A percentile compares a stretch with the other conserved stretches of the same genome.
Conservation (phyloP, 2,888 invertebrate species). For the Sarcophaga variegata region DNA sequence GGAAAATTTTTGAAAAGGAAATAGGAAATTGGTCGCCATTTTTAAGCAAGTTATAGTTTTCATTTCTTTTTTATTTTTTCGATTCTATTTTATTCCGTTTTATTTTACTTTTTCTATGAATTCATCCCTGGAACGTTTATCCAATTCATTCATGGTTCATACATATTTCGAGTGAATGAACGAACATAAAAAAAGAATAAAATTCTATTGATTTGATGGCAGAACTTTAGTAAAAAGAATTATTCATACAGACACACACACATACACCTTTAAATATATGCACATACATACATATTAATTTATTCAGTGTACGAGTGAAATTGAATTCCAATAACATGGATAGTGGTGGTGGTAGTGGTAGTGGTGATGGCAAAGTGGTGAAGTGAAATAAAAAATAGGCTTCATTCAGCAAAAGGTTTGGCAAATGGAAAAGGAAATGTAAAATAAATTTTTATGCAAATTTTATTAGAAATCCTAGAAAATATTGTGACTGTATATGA, state of each 20-base stretch:
- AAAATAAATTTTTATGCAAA: constrained; percentile 54
- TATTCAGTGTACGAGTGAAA: constrained; percentile 22
- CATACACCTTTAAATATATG: not conserved
- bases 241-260: constrained; percentile 25
- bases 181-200: not conserved
- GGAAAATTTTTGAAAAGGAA: constrained; percentile 30
- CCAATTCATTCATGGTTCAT: constrained; percentile 1
- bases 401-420: not conserved
- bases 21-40: constrained; percentile 67
- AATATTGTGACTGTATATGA: constrained; percentile 12
- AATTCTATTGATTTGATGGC: constrained; percentile 42
- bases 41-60: constrained; percentile 41
- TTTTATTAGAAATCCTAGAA: constrained; percentile 40
- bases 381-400: too few relatives aligned
- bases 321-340: constrained; percentile 34
- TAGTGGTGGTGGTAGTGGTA: too few relatives aligned
- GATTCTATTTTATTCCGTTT: constrained; percentile 14
- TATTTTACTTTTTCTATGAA: not conserved
- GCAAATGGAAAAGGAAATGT: constrained; percentile 49
- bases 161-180: not conserved
- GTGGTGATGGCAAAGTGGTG: too few relatives aligned
- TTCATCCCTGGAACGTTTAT: constrained; percentile 14
- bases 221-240: constrained; percentile 34
- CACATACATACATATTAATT: not conserved
- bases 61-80: constrained; percentile 23